phyloP scores from a whole-genome alignment of 2,113 vertebrate species.

The Odocoileus hemionus region DNA sequence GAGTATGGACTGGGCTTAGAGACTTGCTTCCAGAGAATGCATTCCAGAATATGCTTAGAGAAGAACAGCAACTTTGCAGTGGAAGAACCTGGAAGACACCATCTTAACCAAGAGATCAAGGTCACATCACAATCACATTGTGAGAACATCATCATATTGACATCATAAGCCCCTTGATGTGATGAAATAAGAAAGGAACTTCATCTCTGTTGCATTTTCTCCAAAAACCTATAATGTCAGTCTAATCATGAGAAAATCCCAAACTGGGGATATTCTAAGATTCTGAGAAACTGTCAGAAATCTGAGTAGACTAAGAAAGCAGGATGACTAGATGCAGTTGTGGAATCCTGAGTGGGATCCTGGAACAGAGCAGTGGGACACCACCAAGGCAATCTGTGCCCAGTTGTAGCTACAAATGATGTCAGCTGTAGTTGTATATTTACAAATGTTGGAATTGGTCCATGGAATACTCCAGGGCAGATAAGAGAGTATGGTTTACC shows the following conservation, averaged over 20 bases:
- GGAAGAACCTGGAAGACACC: no score
- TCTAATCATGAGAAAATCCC: not conserved
- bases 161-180: not conserved
- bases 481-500: not conserved
- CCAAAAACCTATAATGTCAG: not conserved
- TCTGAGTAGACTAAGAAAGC: not conserved
- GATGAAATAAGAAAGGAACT: no score
- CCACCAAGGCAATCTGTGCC: not conserved
- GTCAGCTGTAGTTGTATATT: fast-evolving
- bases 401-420: not conserved
- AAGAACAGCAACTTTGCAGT: not conserved
- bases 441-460: not conserved
- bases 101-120: no score
- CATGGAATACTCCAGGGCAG: not conserved
- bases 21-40: not conserved
- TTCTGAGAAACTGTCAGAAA: not conserved
- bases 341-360: not conserved
- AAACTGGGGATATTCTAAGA: no score
- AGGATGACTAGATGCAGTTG: fast-evolving
- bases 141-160: not conserved
- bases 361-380: not conserved
- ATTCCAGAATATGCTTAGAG: not conserved
- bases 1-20: not conserved
- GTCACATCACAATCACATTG: not conserved
- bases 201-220: not conserved